Percentiles rank a stretch among this genome's conserved stretches.
These are phyloP conservation scores for Chloebia gouldiae DNA, from an alignment of 2,113 vertebrate species.

Conservation along the genomic window DNA sequence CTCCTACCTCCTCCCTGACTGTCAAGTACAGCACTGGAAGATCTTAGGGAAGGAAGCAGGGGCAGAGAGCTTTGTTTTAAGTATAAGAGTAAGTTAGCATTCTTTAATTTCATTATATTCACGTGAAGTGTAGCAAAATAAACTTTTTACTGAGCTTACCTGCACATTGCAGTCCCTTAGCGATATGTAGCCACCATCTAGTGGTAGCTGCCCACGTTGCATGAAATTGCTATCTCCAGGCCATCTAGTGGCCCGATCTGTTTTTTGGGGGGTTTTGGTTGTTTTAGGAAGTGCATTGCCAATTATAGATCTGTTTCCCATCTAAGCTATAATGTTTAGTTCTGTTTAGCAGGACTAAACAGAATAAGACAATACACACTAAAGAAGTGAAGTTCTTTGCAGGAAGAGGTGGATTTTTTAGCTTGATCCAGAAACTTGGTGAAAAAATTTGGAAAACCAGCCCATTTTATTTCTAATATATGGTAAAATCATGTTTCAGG, in stretches of 20 bases:
- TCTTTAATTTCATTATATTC: background rate
- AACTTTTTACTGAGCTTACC: background rate
- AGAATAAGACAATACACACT: background rate
- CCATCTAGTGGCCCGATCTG: background rate
- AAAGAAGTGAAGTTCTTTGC: background rate
- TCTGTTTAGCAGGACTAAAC: background rate
- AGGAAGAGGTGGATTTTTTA: background rate
- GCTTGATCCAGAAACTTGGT: background rate
- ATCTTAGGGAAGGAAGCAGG: rapidly evolving
- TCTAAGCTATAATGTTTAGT: background rate
- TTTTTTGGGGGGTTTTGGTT: background rate
- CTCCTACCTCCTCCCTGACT: background rate
- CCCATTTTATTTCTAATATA: background rate
- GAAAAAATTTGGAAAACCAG: background rate
- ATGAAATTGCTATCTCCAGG: background rate
- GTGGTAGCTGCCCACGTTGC: conserved; percentile 62
- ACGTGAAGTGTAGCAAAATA: background rate
- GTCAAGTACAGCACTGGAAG: rapidly evolving
- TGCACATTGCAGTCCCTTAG: background rate
- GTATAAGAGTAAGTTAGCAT: background rate
- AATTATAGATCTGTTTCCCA: background rate
- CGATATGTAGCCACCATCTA: conserved; percentile 61
- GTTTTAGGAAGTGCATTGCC: background rate
- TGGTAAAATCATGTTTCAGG: background rate
- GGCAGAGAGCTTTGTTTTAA: background rate